Evolutionary conservation across 2,888 invertebrate species (phyloP).

Genomic region (Sinelater perroti): DNA sequence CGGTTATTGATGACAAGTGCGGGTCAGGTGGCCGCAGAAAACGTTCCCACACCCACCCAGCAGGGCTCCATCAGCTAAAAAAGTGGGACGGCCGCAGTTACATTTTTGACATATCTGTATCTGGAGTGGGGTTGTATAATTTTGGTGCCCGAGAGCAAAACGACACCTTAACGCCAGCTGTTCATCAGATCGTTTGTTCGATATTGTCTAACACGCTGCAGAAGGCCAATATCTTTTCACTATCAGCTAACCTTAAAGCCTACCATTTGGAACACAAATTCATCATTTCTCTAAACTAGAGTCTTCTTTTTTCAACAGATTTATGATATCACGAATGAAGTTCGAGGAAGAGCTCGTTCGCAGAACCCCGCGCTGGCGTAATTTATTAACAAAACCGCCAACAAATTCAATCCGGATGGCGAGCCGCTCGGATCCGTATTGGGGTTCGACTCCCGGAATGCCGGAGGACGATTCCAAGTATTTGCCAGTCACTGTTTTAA

Average conservation of each 20-base stretch:
- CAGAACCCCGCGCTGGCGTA: constrained; percentile 5
- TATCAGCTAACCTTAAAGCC: no score
- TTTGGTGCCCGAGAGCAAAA: constrained; percentile 20
- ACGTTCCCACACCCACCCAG: constrained; percentile 57
- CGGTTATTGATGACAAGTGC: constrained; percentile 59
- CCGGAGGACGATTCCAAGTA: constrained; percentile 44
- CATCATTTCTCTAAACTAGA: no score
- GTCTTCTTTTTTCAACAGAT: constrained; percentile 2
- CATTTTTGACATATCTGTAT: constrained; percentile 40
- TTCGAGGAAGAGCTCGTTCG: constrained; percentile 12
- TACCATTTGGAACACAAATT: no score
- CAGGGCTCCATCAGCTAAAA: constrained; percentile 37
- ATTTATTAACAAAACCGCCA: constrained; percentile 21
- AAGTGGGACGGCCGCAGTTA: constrained; percentile 36
- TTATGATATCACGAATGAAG: constrained; percentile 10
- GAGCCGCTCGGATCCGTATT: constrained; percentile 21
- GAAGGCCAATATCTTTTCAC: constrained; percentile 22
- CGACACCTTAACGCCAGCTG: constrained; percentile 33
- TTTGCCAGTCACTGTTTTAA: constrained; percentile 58
- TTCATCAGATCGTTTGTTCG: constrained; percentile 20
- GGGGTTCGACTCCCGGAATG: constrained; percentile 35
- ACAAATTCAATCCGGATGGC: constrained; percentile 30
- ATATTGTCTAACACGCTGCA: constrained; percentile 29
- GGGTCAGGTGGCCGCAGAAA: constrained; percentile 51
- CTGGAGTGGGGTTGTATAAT: constrained; percentile 30